These are phyloP conservation scores for Valencia hispanica DNA, from an alignment of 2,797 vertebrate genomes.

Conservation along the genomic window DNA sequence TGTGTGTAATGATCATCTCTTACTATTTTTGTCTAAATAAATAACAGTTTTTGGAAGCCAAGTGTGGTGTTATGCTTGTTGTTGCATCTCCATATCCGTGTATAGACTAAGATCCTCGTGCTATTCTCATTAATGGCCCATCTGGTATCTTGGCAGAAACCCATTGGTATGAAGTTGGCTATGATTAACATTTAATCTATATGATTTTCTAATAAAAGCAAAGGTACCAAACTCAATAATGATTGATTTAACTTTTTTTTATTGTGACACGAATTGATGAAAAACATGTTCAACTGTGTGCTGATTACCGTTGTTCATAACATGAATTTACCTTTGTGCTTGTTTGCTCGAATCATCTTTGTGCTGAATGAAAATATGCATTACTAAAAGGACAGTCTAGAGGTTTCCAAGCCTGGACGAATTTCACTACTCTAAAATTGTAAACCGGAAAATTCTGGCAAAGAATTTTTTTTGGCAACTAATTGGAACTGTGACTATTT, in stretches of 20 bases:
- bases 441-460: not conserved
- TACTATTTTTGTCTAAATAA: slow-evolving; percentile 66
- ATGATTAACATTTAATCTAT: slow-evolving; percentile 81
- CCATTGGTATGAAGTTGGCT: slow-evolving; percentile 71
- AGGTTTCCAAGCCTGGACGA: slow-evolving; percentile 5
- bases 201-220: slow-evolving; percentile 76
- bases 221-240: slow-evolving; percentile 53
- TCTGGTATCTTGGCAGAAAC: slow-evolving; percentile 82
- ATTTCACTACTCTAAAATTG: slow-evolving; percentile 7
- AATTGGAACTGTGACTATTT: not conserved
- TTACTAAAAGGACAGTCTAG: slow-evolving; percentile 9
- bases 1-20: slow-evolving; percentile 46
- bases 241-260: slow-evolving; percentile 66
- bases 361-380: not conserved
- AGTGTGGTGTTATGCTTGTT: slow-evolving; percentile 75
- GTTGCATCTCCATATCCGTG: slow-evolving; percentile 76
- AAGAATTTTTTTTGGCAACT: not conserved
- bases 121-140: slow-evolving; percentile 85
- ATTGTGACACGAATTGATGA: slow-evolving; percentile 56
- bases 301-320: slow-evolving; percentile 37
- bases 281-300: slow-evolving; percentile 43
- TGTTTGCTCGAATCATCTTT: not conserved
- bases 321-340: not conserved
- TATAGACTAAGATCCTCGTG: slow-evolving; percentile 81
- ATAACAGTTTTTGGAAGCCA: slow-evolving; percentile 71